phyloP scores from a whole-genome alignment of 2,888 invertebrate species.

The Drosophila atripex region DNA sequence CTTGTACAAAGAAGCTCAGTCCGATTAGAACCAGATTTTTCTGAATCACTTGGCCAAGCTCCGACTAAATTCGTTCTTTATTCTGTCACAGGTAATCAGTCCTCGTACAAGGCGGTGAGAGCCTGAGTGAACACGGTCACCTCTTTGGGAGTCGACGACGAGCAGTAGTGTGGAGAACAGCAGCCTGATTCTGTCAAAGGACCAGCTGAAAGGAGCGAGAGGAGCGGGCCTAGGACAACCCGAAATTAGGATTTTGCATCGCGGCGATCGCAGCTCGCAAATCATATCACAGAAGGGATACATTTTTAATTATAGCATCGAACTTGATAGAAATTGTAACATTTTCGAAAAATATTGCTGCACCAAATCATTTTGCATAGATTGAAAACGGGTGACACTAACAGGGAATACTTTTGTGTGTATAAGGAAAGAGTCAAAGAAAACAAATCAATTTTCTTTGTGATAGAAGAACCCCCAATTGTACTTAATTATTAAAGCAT shows the following conservation, averaged over 20 bases:
- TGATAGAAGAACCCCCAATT: constrained; percentile 59
- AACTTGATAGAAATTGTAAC: constrained; percentile 27
- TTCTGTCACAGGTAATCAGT: constrained; percentile 57
- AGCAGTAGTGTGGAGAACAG: constrained; percentile 30
- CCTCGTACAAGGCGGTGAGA: constrained; percentile 58
- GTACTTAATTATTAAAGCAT: constrained; percentile 58
- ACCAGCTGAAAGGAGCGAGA: no score
- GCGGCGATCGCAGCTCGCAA: constrained; percentile 43
- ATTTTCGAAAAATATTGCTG: constrained; percentile 23
- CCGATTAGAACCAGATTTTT: constrained; percentile 32
- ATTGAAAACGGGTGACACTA: constrained; percentile 32
- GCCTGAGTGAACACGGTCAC: constrained; percentile 60
- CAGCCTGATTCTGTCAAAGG: no score
- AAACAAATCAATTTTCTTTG: constrained; percentile 55
- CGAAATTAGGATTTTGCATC: constrained; percentile 25
- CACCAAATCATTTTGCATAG: constrained; percentile 39
- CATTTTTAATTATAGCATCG: constrained; percentile 36
- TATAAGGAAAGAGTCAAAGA: constrained; percentile 30
- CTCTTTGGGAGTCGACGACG: constrained; percentile 52
- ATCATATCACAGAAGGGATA: constrained; percentile 64
- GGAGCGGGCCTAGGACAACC: no score
- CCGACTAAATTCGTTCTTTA: constrained; percentile 9
- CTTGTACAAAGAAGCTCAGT: constrained; percentile 1
- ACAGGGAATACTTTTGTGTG: constrained; percentile 68
- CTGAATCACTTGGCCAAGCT: neutral